These are phyloP conservation scores for Dolichopus griseipennis DNA, from an alignment of 2,888 invertebrate genomes.

Conservation along the genomic window DNA sequence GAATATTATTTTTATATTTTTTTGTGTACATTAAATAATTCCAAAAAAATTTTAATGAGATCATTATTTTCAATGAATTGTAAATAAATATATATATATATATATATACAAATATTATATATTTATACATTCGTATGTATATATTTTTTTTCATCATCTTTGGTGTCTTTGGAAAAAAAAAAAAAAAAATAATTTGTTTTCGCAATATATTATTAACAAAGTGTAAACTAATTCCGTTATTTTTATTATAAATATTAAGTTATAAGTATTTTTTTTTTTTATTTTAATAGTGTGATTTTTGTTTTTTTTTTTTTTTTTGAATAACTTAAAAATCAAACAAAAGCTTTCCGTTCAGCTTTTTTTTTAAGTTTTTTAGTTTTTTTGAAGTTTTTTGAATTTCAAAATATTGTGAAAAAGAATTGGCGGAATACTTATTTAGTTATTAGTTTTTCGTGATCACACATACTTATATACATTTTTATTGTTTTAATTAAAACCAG, in stretches of 20 bases:
- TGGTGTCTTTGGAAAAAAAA: no score
- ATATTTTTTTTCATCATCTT: no score
- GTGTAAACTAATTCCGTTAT: constrained; percentile 6
- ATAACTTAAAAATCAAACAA: not conserved
- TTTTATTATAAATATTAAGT: not conserved
- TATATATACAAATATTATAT: no score
- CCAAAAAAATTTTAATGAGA: not conserved
- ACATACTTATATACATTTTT: not conserved
- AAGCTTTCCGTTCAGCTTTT: no score
- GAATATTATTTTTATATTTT: no score
- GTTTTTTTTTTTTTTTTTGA: not conserved
- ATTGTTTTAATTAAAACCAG: not conserved
- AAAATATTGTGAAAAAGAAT: no score
- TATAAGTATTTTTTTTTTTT: not conserved
- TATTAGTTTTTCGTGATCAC: no score
- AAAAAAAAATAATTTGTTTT: not conserved
- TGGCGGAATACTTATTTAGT: no score
- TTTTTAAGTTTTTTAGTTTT: not conserved
- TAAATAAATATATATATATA: not conserved
- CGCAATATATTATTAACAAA: constrained; percentile 4
- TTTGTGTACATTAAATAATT: no score
- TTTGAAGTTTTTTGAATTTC: not conserved
- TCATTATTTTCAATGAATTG: constrained; percentile 1
- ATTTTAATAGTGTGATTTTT: not conserved
- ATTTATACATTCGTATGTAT: no score